Percentiles rank a stretch among this genome's conserved stretches.
Evolutionary conservation across 1,140 invertebrate genomes (phyloP).

Genomic region (Oppia nitens): DNA sequence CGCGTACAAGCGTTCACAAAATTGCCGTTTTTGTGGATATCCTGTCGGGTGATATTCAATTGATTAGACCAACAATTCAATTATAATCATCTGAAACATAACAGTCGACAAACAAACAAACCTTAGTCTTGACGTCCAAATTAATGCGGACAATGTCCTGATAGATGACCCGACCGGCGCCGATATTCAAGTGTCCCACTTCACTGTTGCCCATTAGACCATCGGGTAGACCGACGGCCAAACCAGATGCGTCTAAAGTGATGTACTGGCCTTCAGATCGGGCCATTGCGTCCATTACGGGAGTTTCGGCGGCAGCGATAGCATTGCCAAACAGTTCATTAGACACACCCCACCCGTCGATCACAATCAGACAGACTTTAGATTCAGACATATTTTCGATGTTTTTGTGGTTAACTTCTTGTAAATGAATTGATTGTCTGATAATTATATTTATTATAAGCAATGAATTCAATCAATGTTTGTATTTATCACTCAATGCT

Average conservation of each 20-base stretch:
- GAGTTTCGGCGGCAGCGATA: constrained; percentile 30
- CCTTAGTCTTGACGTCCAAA: constrained; percentile 27
- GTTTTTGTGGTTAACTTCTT: no score
- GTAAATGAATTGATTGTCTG: no score
- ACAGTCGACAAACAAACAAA: not conserved
- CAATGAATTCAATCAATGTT: no score
- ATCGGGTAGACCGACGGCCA: constrained; percentile 32
- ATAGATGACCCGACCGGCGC: constrained; percentile 35
- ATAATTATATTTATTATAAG: no score
- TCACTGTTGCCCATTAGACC: constrained; percentile 37
- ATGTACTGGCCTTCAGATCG: constrained; percentile 27
- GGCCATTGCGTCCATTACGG: constrained; percentile 30
- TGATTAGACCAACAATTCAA: no score
- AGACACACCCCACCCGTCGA: constrained; percentile 32
- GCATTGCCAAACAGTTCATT: constrained; percentile 30
- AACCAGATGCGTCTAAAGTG: constrained; percentile 33
- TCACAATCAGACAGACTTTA: constrained; percentile 33
- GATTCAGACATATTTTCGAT: not conserved
- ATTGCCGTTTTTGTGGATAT: constrained; percentile 26
- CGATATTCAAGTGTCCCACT: constrained; percentile 37
- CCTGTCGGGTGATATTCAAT: not conserved
- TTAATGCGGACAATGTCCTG: constrained; percentile 36
- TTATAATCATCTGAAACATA: not conserved
- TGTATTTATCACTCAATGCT: no score
- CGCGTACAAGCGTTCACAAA: constrained; percentile 27